Conservation (phyloP, 1,140 invertebrate genomes). For the Bactericera cockerelli region DNA sequence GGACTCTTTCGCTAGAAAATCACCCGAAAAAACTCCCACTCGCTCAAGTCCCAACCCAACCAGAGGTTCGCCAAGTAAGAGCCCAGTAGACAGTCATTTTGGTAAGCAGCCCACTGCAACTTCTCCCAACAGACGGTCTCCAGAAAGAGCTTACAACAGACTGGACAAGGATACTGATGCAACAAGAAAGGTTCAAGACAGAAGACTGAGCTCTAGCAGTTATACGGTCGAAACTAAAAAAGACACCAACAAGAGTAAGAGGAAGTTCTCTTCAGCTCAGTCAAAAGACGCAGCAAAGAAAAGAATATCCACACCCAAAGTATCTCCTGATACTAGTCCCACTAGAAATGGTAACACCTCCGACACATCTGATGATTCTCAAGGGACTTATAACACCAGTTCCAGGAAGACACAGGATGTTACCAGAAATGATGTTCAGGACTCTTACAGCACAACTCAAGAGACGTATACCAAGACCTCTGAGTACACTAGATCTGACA, state of each 20-base stretch:
- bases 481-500: neutral
- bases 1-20: neutral
- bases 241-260: slow-evolving; percentile 18
- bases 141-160: neutral
- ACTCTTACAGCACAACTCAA: neutral
- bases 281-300: slow-evolving; percentile 22
- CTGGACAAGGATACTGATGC: neutral
- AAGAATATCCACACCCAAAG: slow-evolving; percentile 23
- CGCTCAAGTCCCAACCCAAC: neutral
- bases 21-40: neutral
- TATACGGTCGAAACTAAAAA: slow-evolving; percentile 19
- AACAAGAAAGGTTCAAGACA: slow-evolving; percentile 15
- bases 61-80: slow-evolving; percentile 5
- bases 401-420: slow-evolving; percentile 13
- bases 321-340: slow-evolving; percentile 22
- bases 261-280: slow-evolving; percentile 23
- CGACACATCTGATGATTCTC: slow-evolving; percentile 21
- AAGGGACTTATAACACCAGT: slow-evolving; percentile 18
- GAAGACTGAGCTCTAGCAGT: slow-evolving; percentile 21
- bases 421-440: neutral
- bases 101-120: neutral
- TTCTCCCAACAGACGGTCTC: neutral
- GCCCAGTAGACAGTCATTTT: slow-evolving; percentile 8
- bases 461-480: slow-evolving; percentile 1
- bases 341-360: slow-evolving; percentile 17